These are phyloP conservation scores for Trigoniulus corallinus DNA, from an alignment of 1,140 invertebrate species.

Conservation along the genomic window DNA sequence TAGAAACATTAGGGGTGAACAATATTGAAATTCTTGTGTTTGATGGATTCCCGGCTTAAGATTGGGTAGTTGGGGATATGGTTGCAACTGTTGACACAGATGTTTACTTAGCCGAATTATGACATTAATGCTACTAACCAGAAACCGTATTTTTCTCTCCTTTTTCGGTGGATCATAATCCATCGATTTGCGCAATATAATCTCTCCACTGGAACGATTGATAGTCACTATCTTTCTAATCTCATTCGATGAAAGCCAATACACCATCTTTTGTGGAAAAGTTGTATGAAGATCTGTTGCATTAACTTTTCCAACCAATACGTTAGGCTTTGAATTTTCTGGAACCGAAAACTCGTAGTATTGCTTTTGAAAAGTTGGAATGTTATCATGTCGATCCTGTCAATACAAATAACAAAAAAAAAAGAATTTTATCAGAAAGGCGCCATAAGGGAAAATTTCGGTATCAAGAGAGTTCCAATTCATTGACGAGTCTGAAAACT, in stretches of 20 bases:
- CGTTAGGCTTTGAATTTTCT: constrained; percentile 56
- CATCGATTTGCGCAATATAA: constrained; percentile 51
- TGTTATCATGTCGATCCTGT: constrained; percentile 82
- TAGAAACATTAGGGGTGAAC: no score
- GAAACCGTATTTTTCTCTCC: constrained; percentile 7
- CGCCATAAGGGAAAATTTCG: no score
- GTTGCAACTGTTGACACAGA: no score
- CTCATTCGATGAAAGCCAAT: constrained; percentile 15
- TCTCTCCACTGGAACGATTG: constrained; percentile 51
- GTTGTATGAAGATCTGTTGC: constrained; percentile 15
- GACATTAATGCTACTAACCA: no score
- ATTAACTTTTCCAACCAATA: constrained; percentile 15
- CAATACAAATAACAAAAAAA: background rate
- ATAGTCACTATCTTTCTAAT: constrained; percentile 35
- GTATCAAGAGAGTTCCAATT: no score
- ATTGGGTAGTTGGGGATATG: no score
- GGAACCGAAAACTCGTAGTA: constrained; percentile 69
- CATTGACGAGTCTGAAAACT: no score
- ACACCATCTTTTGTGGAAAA: constrained; percentile 16
- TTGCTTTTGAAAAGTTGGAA: constrained; percentile 75
- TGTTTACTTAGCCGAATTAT: no score
- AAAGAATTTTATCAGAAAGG: no score
- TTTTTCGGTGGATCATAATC: constrained; percentile 19
- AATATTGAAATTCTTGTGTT: no score
- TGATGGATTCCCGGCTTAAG: no score